Conservation (phyloP, 2,888 invertebrate genomes). For the Muschampia plurimacula region DNA sequence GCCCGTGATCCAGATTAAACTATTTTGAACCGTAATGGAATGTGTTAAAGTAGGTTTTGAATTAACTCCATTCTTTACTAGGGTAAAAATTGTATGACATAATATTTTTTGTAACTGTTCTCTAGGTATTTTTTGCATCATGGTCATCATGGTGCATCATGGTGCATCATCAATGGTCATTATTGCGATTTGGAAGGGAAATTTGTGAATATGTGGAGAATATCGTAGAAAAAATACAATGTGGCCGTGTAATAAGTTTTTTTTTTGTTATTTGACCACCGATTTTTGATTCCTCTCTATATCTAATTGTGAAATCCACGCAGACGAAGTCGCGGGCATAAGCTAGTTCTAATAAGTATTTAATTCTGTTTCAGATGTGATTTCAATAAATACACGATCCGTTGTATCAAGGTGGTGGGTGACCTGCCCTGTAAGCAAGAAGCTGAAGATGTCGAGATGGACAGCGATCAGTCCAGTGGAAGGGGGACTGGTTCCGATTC, state of each 20-base stretch:
- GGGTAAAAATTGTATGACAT: not conserved
- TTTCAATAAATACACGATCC: constrained; percentile 94
- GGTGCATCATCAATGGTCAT: too few species aligned
- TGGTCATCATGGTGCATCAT: too few species aligned
- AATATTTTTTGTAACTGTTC: not conserved
- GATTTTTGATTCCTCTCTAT: too few species aligned
- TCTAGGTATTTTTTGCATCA: not conserved
- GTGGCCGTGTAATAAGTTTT: too few species aligned
- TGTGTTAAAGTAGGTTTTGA: not conserved
- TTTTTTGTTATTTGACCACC: too few species aligned
- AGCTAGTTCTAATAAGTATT: too few species aligned
- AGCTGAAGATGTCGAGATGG: constrained; percentile 56
- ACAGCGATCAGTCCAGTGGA: constrained; percentile 73
- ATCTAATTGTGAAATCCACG: too few species aligned
- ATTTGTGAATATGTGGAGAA: too few species aligned
- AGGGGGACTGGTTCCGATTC: constrained; percentile 71
- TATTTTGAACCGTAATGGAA: not conserved
- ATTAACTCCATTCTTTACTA: not conserved
- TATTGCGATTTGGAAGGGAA: too few species aligned
- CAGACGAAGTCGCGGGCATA: too few species aligned
- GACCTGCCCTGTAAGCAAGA: constrained; percentile 66
- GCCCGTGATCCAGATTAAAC: not conserved
- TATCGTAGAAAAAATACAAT: too few species aligned
- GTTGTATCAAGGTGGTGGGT: constrained; percentile 87
- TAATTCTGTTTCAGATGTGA: constrained; percentile 89